phyloP scores from a whole-genome alignment of 2,113 vertebrate species.

The Odocoileus virginianus region DNA sequence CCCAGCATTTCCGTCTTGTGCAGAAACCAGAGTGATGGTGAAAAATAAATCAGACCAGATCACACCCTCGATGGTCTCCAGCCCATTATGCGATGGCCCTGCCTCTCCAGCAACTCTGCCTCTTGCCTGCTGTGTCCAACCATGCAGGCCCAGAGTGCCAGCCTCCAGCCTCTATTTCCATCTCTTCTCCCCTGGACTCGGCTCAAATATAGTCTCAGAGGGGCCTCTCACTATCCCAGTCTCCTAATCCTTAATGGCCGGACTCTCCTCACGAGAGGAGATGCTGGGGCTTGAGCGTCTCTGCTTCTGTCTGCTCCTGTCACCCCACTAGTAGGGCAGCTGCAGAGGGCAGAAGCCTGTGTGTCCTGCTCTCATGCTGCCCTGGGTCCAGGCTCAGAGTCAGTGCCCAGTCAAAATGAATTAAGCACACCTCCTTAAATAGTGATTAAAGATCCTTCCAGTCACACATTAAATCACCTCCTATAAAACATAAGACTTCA shows the following conservation, averaged over 20 bases:
- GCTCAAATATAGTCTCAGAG: not conserved
- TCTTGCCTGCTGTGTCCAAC: too few relatives aligned
- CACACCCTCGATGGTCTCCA: not conserved
- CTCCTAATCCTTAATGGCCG: too few relatives aligned
- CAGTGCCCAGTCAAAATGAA: not conserved
- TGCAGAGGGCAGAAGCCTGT: not conserved
- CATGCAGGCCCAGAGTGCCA: not conserved
- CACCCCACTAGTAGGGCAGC: not conserved
- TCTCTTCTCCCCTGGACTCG: not conserved
- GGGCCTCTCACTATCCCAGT: not conserved
- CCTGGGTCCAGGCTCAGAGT: not conserved
- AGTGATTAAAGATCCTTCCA: not conserved
- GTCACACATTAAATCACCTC: not conserved
- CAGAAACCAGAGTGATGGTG: not conserved
- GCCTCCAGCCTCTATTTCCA: not conserved
- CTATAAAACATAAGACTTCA: not conserved
- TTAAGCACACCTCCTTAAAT: not conserved
- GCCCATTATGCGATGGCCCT: not conserved
- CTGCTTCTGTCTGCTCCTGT: not conserved
- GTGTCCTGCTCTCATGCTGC: not conserved
- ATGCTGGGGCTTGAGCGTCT: not conserved
- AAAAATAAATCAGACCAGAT: not conserved
- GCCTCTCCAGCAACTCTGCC: not conserved
- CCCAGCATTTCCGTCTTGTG: not conserved
- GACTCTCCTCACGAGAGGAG: not conserved